Percentiles rank a stretch among this genome's conserved stretches.
Conservation (phyloP, 2,797 vertebrate genomes). For the Allobates femoralis region DNA sequence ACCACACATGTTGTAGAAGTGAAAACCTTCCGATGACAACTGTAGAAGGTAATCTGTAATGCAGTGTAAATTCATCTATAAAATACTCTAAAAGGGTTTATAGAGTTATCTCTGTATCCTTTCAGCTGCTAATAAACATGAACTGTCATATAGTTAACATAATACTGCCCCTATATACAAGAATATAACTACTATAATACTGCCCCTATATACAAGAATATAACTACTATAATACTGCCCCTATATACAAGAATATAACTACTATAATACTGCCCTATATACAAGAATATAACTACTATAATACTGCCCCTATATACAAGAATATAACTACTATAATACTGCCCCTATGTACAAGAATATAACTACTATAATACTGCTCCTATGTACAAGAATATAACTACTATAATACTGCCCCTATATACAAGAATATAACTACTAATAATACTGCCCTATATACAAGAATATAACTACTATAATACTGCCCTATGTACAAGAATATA, state of each 20-base stretch:
- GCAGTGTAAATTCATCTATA: too few species aligned
- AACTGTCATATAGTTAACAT: background rate
- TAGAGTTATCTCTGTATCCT: too few species aligned
- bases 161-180: background rate
- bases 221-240: slow-evolving; percentile 4
- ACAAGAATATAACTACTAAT: background rate
- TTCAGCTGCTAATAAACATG: background rate
- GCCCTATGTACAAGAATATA: slow-evolving; percentile 5
- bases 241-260: background rate
- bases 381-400: background rate
- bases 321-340: background rate
- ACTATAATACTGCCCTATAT: too few species aligned
- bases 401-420: background rate
- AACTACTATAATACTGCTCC: background rate
- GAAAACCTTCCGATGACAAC: too few species aligned
- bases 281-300: background rate
- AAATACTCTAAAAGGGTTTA: too few species aligned
- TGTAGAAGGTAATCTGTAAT: too few species aligned
- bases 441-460: slow-evolving; percentile 6
- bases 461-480: slow-evolving; percentile 9
- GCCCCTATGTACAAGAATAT: background rate
- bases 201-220: background rate
- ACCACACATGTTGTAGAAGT: too few species aligned
- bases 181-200: background rate
- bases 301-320: slow-evolving; percentile 1